Evolutionary conservation across 2,113 vertebrate genomes (phyloP), one percentile per base, ranked within the genome.

Genomic region (Ursus arctos): DNA sequence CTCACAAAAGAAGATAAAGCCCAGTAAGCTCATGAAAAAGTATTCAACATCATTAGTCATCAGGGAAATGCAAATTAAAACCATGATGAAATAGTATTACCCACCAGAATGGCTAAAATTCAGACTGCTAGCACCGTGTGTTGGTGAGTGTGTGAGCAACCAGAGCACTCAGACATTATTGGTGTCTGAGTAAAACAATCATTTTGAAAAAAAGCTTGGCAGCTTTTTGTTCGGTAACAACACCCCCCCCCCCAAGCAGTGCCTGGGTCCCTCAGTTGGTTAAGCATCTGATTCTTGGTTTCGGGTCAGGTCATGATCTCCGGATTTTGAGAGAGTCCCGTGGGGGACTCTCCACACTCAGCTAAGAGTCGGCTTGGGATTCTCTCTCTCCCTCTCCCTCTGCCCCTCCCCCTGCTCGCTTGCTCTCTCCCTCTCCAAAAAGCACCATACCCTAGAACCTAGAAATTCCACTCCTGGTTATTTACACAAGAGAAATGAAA

Each of bases 171-270:
- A 18, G 28, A 53, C n/a, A 4, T 61, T 79, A 21, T 51, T 90
- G 47, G 63, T 65, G 31, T 21, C 43, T 43, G 26, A 57, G 33
- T 51, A 40, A 85, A 80, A 15, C 7, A 51, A 12, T 11, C 22
- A n/a, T 47, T 82, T 87, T 83, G 71, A 65, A 59, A 65, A 92
- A 88, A 51, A 65, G 8, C 28, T 47, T 79, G 47, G 21, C n/a
- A 49, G 31, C 80, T 61, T 96, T 24, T 55, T 71, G 11, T 72
- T 91, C 76, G 88, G 80, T 67, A 86, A 72, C n/a, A 91, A 84
- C 16, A 3, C 67, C 13, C 22, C 13, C 28, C 10, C 28, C 13
- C 33, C 33, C 63, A 16, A 3, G 8, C 6, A 16, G 31, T 10
- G 7, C 31, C 33, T n/a, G 65, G 33, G 18, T 69, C 16, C 33